A percentile compares a stretch with the other conserved stretches of the same genome.
These are phyloP conservation scores for Anas bahamensis DNA, from an alignment of 2,797 vertebrate genomes.

Conservation along the genomic window DNA sequence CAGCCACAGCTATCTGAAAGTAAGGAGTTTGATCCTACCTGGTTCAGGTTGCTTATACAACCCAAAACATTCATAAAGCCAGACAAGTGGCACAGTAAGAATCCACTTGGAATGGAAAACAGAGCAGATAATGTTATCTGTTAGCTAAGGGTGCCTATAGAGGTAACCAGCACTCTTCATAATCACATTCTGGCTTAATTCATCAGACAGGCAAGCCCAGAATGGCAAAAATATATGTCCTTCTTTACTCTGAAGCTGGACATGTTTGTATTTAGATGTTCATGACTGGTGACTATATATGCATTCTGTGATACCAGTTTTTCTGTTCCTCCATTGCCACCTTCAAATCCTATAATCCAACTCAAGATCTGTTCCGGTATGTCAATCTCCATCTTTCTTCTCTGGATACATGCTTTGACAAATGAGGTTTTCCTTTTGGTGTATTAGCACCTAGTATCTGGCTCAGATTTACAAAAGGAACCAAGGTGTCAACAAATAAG, in stretches of 20 bases:
- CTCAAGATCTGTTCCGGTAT: background rate
- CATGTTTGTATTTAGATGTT: background rate
- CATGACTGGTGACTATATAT: background rate
- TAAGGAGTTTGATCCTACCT: background rate
- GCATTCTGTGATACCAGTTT: background rate
- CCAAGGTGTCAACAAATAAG: background rate
- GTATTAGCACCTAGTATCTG: background rate
- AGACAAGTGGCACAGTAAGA: background rate
- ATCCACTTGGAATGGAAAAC: background rate
- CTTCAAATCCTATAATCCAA: background rate
- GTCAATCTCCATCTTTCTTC: background rate
- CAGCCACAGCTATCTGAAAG: background rate
- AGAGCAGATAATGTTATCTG: background rate
- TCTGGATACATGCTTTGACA: background rate
- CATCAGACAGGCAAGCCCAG: background rate
- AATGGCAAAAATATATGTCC: background rate
- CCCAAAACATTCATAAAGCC: background rate
- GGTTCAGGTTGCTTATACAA: background rate
- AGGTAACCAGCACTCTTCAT: background rate
- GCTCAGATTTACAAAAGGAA: background rate
- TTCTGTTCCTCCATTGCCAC: background rate
- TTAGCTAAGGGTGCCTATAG: background rate
- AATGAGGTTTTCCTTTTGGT: background rate
- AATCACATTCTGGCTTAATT: background rate
- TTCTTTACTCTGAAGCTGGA: background rate